Percentiles rank a stretch among this genome's conserved stretches.
Conservation (phyloP, 2,797 vertebrate species). For the Sciaenops ocellatus region DNA sequence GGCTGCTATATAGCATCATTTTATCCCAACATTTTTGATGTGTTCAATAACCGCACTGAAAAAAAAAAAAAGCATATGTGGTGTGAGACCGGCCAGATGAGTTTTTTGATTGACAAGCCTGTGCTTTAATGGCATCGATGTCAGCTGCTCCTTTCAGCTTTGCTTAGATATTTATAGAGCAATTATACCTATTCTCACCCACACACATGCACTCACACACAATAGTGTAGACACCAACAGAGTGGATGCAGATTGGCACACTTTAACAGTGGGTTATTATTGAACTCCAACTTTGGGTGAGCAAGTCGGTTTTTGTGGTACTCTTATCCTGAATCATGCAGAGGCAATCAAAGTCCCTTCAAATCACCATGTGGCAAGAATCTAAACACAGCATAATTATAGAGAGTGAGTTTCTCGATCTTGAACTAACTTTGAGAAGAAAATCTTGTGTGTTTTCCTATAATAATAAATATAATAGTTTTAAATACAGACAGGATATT, state of each 20-base stretch:
- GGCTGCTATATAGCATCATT: background rate
- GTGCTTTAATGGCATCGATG: constrained; percentile 45
- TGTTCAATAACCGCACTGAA: background rate
- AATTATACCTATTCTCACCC: constrained; percentile 48
- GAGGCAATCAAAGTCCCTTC: constrained; percentile 58
- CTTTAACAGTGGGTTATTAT: constrained; percentile 26
- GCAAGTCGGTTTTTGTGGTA: constrained; percentile 27
- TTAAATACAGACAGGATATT: constrained; percentile 16
- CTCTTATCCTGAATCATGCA: constrained; percentile 31
- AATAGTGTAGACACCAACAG: constrained; percentile 18
- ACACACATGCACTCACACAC: background rate
- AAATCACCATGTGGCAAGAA: constrained; percentile 30
- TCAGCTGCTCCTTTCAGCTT: constrained; percentile 60
- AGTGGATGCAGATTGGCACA: constrained; percentile 35
- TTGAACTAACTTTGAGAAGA: constrained; percentile 9
- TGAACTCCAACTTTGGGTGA: constrained; percentile 38
- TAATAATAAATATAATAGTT: constrained; percentile 10
- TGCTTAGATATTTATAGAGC: constrained; percentile 62
- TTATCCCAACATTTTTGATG: background rate
- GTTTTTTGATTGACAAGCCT: constrained; percentile 52
- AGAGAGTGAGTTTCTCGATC: constrained; percentile 7
- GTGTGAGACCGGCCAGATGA: constrained; percentile 25
- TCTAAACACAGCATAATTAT: constrained; percentile 30
- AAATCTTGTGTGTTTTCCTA: constrained; percentile 12
- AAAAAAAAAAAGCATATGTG: background rate